Evolutionary conservation across 2,888 invertebrate species (phyloP).

Genomic region (Mongoloraphidia duomilia): DNA sequence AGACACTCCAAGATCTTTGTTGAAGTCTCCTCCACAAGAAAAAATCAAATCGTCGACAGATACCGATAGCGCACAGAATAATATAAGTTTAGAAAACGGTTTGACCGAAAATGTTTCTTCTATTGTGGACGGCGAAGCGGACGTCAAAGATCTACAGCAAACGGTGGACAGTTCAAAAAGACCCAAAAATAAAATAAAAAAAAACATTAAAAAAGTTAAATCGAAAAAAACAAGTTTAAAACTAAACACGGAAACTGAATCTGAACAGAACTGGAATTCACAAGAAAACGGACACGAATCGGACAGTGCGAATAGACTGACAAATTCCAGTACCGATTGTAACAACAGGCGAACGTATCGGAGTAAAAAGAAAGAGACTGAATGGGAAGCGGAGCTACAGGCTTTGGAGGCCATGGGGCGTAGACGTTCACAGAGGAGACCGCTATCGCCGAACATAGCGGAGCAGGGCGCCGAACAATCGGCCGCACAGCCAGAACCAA

Average conservation of each 20-base stretch:
- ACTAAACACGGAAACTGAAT: no score
- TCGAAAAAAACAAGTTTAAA: no score
- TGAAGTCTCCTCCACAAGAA: constrained; percentile 27
- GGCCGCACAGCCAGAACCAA: constrained; percentile 18
- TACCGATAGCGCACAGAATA: constrained; percentile 21
- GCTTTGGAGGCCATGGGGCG: neutral
- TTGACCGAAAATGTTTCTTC: neutral
- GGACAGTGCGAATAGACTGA: no score
- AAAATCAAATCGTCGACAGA: constrained; percentile 29
- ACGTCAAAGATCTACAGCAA: neutral
- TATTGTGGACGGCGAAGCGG: neutral
- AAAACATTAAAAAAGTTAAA: neutral
- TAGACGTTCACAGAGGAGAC: constrained; percentile 2
- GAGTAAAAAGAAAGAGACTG: neutral
- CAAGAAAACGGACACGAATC: no score
- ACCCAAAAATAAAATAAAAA: constrained; percentile 3
- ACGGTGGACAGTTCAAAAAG: neutral
- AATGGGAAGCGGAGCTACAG: neutral
- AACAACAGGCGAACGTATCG: no score
- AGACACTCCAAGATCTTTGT: constrained; percentile 8
- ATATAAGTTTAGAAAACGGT: constrained; percentile 14
- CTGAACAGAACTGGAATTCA: no score
- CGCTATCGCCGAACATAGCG: constrained; percentile 11
- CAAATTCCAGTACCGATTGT: no score
- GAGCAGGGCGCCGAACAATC: constrained; percentile 19